Evolutionary conservation across 2,113 vertebrate species (phyloP).

Genomic region (Cyrtonyx montezumae): DNA sequence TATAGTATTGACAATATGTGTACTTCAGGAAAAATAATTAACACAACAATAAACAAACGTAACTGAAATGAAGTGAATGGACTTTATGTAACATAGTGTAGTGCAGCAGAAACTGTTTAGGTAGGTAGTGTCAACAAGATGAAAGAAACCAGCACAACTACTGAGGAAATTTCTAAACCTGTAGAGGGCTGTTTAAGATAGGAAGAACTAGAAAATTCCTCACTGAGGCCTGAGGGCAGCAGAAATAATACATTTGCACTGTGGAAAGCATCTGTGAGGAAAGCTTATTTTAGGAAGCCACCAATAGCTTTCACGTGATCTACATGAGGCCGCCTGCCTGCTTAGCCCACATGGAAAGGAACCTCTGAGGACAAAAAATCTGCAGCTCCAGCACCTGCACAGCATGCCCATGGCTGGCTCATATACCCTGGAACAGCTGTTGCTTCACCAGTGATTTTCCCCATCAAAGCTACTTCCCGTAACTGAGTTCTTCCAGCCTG

Average conservation of each 20-base stretch:
- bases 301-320: background rate
- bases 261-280: slow-evolving; percentile 46
- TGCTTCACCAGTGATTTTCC: background rate
- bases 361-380: background rate
- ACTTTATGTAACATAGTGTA: slow-evolving; percentile 44
- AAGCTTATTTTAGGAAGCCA: background rate
- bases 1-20: slow-evolving; percentile 58
- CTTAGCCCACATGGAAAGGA: background rate
- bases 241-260: slow-evolving; percentile 44
- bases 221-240: slow-evolving; percentile 22
- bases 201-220: slow-evolving; percentile 33
- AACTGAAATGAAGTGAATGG: slow-evolving; percentile 58
- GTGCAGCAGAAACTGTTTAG: slow-evolving; percentile 44
- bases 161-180: slow-evolving; percentile 66
- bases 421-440: background rate
- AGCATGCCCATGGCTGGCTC: background rate
- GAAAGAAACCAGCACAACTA: slow-evolving; percentile 58
- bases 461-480: background rate
- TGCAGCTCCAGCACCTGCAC: background rate
- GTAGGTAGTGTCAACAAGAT: slow-evolving; percentile 40
- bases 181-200: slow-evolving; percentile 6
- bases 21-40: slow-evolving; percentile 66
- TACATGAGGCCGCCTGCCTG: background rate
- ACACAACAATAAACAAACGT: slow-evolving; percentile 53
- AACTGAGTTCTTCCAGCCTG: background rate